Percentiles rank a stretch among this genome's conserved stretches.
Evolutionary conservation across 2,888 invertebrate genomes (phyloP).

Genomic region (Coenonympha arcania): DNA sequence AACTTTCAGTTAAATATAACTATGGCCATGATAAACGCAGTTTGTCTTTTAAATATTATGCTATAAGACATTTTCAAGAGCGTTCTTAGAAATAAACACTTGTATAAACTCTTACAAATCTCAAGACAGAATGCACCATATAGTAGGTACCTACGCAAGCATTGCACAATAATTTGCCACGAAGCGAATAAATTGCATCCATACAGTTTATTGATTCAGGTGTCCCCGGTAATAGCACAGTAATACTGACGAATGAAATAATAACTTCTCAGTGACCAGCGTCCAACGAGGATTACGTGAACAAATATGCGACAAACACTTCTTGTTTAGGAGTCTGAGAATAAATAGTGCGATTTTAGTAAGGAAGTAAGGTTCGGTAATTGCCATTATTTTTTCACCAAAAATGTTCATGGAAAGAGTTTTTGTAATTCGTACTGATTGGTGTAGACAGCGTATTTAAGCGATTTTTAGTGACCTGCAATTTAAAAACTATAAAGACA

Average conservation of each 20-base stretch:
- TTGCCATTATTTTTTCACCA: no score
- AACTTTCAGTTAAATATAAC: no score
- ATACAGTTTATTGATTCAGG: conserved; percentile 26
- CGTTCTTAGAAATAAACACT: not conserved
- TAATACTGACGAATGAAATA: conserved; percentile 27
- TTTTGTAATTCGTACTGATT: no score
- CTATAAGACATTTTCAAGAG: no score
- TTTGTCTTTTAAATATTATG: no score
- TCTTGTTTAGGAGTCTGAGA: conserved; percentile 1
- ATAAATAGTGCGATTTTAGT: conserved; percentile 9
- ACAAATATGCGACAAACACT: conserved; percentile 11
- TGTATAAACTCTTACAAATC: not conserved
- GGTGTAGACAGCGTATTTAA: no score
- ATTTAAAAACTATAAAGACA: no score
- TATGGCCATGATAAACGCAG: no score
- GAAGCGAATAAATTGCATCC: conserved; percentile 22
- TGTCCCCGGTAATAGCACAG: conserved; percentile 21
- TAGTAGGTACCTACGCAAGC: conserved; percentile 13
- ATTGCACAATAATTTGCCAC: conserved; percentile 21
- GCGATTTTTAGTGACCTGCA: no score
- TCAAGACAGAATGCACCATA: conserved; percentile 9
- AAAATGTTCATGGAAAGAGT: no score
- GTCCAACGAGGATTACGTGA: conserved; percentile 21
- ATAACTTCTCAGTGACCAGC: conserved; percentile 16
- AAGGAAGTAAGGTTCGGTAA: no score